These are phyloP conservation scores for Ageneiosus marmoratus DNA, from an alignment of 2,113 vertebrate genomes.

Conservation along the genomic window DNA sequence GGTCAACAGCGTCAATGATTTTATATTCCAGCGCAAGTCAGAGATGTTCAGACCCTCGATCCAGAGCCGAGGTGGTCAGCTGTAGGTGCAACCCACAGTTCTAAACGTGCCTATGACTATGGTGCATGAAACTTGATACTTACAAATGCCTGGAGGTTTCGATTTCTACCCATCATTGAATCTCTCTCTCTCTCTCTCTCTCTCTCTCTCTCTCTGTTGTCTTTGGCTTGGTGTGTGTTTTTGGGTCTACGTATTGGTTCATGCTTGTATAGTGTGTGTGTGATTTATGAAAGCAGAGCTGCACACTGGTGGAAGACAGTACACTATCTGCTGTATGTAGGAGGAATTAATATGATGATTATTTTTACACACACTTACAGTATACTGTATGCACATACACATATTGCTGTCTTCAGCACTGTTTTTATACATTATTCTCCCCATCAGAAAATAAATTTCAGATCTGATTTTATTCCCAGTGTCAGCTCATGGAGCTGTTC, in stretches of 20 bases:
- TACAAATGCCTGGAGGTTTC: not conserved
- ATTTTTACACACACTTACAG: not conserved
- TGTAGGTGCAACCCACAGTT: not conserved
- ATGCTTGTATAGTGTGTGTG: slow-evolving; percentile 4
- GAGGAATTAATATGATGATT: slow-evolving; percentile 43
- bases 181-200: not conserved
- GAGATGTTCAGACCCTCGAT: not conserved
- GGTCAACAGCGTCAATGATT: not conserved
- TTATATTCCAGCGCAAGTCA: not conserved
- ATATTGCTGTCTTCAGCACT: not conserved
- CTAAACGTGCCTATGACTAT: not conserved
- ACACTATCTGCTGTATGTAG: slow-evolving; percentile 49
- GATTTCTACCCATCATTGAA: not conserved
- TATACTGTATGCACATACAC: slow-evolving; percentile 3
- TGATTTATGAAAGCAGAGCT: slow-evolving; percentile 44
- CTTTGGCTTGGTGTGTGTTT: not conserved
- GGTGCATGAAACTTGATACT: not conserved
- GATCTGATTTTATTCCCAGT: not conserved
- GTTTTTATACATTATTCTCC: not conserved
- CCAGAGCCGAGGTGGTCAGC: not conserved
- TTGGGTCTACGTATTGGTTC: not conserved
- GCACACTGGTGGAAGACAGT: slow-evolving; percentile 46
- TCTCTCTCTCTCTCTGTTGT: not conserved
- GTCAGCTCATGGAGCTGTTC: no score
- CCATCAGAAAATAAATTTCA: not conserved